These are phyloP conservation scores for Sebastes vulpes DNA, from an alignment of 2,797 vertebrate species.

Conservation along the genomic window DNA sequence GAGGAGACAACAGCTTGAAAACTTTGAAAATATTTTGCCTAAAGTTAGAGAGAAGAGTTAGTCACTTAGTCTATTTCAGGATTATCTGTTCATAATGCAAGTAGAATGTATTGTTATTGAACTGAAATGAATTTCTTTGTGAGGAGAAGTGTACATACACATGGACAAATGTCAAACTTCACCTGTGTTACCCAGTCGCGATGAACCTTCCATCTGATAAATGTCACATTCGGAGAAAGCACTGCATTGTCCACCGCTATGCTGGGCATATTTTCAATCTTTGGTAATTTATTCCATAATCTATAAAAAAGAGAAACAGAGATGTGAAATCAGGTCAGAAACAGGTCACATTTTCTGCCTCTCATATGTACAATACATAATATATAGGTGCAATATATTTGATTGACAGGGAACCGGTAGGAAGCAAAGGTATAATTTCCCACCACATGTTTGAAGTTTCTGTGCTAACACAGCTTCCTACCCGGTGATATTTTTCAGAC, in stretches of 20 bases:
- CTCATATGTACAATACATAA: not conserved
- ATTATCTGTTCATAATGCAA: not conserved
- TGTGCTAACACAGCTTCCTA: not conserved
- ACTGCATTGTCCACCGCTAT: conserved; percentile 76
- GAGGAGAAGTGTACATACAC: not conserved
- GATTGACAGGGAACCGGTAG: not conserved
- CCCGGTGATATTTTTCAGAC: not conserved
- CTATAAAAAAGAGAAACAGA: conserved; percentile 64
- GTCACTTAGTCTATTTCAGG: not conserved
- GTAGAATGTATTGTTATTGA: not conserved
- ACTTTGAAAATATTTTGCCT: conserved; percentile 86
- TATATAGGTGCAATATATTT: not conserved
- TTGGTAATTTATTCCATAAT: conserved; percentile 88
- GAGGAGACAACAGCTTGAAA: conserved; percentile 84
- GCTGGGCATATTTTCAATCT: conserved; percentile 83
- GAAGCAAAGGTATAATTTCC: conserved; percentile 30
- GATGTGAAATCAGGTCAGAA: not conserved
- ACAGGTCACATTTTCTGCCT: not conserved
- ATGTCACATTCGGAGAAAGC: conserved; percentile 80
- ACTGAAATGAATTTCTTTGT: not conserved
- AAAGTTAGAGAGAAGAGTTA: conserved; percentile 45
- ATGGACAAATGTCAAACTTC: conserved; percentile 1
- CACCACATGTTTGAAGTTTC: not conserved
- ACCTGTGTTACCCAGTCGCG: conserved; percentile 86
- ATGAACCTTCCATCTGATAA: conserved; percentile 85